Conservation (phyloP, 2,113 vertebrate genomes). For the Perca schrenkii region DNA sequence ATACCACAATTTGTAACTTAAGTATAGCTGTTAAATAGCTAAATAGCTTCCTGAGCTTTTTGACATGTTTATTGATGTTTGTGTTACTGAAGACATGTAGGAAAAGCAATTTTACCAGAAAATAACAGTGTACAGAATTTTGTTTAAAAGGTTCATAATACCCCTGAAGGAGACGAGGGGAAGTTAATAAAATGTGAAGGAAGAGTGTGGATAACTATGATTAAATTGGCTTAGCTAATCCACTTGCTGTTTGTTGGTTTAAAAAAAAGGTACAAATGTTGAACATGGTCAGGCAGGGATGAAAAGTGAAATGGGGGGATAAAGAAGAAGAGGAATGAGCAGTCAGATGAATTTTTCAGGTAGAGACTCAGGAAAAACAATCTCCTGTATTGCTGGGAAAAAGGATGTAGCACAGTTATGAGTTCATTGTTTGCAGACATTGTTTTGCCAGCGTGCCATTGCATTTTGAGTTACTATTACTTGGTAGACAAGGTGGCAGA, state of each 20-base stretch:
- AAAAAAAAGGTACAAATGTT: slow-evolving; percentile 9
- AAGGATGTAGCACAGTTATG: slow-evolving; percentile 44
- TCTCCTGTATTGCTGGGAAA: slow-evolving; percentile 26
- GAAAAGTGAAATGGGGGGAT: slow-evolving; percentile 20
- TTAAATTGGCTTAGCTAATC: slow-evolving; percentile 45
- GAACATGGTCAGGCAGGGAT: slow-evolving; percentile 19
- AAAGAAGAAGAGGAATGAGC: slow-evolving; percentile 3
- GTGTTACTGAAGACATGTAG: background rate
- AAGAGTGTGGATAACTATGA: slow-evolving; percentile 19
- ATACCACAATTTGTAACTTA: background rate
- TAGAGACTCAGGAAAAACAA: slow-evolving; percentile 21
- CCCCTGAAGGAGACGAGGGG: background rate
- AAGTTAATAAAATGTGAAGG: slow-evolving; percentile 21
- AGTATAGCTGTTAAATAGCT: no score
- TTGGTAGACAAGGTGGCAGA: slow-evolving; percentile 37
- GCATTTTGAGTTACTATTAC: slow-evolving; percentile 57
- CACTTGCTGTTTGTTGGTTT: slow-evolving; percentile 23
- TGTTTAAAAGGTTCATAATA: slow-evolving; percentile 3
- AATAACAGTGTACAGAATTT: background rate
- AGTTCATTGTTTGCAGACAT: slow-evolving; percentile 59
- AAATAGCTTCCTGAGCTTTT: background rate
- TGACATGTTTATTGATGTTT: background rate
- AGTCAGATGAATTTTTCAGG: slow-evolving; percentile 30
- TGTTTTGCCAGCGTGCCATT: slow-evolving; percentile 54
- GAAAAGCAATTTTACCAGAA: background rate